A percentile compares a stretch with the other conserved stretches of the same genome.
Evolutionary conservation across 2,888 invertebrate genomes (phyloP).

Genomic region (Noctua janthe): DNA sequence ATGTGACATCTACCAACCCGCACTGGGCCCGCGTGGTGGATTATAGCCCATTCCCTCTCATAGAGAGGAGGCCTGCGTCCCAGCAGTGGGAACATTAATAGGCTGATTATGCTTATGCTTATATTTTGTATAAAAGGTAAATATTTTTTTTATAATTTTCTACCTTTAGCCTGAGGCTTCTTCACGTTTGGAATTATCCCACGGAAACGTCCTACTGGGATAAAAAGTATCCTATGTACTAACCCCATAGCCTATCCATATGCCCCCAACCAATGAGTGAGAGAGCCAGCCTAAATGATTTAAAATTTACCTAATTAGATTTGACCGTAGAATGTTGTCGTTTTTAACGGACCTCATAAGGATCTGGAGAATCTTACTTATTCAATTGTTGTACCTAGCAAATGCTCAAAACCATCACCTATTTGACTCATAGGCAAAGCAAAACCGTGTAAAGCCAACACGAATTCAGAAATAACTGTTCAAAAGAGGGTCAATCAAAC

Average conservation of each 20-base stretch:
- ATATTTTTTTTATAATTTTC: neutral
- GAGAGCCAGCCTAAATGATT: neutral
- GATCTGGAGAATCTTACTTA: slow-evolving; percentile 7
- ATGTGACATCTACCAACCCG: too few species aligned
- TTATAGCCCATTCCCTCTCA: too few species aligned
- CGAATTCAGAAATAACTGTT: slow-evolving; percentile 52
- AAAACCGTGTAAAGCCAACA: slow-evolving; percentile 36
- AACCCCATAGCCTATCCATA: neutral
- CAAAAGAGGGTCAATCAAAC: slow-evolving; percentile 67
- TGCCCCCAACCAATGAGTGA: neutral
- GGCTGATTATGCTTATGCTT: too few species aligned
- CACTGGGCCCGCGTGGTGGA: too few species aligned
- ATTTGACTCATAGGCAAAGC: slow-evolving; percentile 33
- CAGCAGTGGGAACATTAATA: too few species aligned
- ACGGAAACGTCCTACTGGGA: neutral
- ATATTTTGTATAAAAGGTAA: neutral
- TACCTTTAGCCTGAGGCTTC: neutral
- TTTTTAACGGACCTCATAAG: neutral
- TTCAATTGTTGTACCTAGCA: neutral
- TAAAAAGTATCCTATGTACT: neutral
- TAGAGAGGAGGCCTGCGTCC: too few species aligned
- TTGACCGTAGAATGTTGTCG: too few species aligned
- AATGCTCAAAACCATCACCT: slow-evolving; percentile 1
- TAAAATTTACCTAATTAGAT: neutral
- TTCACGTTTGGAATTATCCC: neutral